Evolutionary conservation across 2,888 invertebrate species (phyloP), one percentile per base, ranked within the genome.

Genomic region (Synanthedon vespiformis): DNA sequence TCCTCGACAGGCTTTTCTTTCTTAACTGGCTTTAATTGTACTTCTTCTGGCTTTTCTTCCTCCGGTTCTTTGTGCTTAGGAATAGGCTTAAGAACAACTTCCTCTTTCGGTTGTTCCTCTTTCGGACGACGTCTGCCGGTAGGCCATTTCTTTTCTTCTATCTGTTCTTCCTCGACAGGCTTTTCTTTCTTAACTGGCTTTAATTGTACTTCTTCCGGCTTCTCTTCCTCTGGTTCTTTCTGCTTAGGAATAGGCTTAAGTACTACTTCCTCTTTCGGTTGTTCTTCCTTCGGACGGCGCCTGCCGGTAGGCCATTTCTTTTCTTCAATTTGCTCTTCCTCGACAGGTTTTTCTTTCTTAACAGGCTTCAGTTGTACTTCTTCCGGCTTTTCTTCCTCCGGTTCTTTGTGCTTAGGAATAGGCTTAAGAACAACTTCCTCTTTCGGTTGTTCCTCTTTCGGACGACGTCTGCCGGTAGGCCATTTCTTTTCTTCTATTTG

Each of bases 241-340:
- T 61, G 65, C 52, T 64, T 86, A 57, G 58, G 76, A 56, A 83
- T 65, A 0, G 86, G 83, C 56, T 75, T 74, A 2, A 80, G 62
- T 14, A 72, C 58, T 2, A 77, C 71, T 57, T 75, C 72, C 59
- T 80, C 77, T 22, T 65, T 49, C 2, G 61, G 58, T 53, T 57
- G 69, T 55, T 52, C 61, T 57, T 79, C 74, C 50, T 76, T 70
- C 11, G 67, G 62, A 54, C 60, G 56, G 51, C 60, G 57, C 52
- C 55, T 57, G 40, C 58, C 52, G 44, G 60, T 64, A 40, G 63
- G 67, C 54, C 66, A 60, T 11, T 52, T 53, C 0, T 67, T 57
- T 51, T 87, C 80, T 59, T 80, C 80, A 0, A 71, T 61, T 56
- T 80, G 74, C 57, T 78, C 72, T 48, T 77, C 70, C 16, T 67